These are phyloP conservation scores for Coptotermes formosanus DNA, from an alignment of 1,140 invertebrate species.

Conservation along the genomic window DNA sequence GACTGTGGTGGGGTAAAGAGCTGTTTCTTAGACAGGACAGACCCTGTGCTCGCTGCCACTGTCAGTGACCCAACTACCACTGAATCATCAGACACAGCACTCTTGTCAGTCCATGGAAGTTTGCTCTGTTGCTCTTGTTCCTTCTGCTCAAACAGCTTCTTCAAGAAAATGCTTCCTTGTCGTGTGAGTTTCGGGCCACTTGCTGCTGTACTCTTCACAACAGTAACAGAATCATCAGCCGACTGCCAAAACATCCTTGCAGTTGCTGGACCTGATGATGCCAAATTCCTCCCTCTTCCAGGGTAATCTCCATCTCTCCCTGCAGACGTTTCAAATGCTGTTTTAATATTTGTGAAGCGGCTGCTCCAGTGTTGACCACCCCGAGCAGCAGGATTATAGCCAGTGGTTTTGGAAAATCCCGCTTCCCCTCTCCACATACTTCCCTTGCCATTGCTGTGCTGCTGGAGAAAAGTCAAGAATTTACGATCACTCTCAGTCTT, in stretches of 20 bases:
- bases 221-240: slow-evolving; percentile 48
- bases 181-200: slow-evolving; percentile 46
- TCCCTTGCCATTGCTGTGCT: slow-evolving; percentile 50
- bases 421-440: not conserved
- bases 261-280: slow-evolving; percentile 44
- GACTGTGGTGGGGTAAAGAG: slow-evolving; percentile 31
- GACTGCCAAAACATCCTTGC: slow-evolving; percentile 59
- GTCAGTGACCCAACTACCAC: slow-evolving; percentile 50
- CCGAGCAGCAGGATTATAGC: slow-evolving; percentile 42
- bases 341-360: slow-evolving; percentile 81
- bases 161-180: slow-evolving; percentile 45
- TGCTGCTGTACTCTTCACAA: slow-evolving; percentile 27
- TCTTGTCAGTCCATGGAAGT: slow-evolving; percentile 41
- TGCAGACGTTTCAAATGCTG: slow-evolving; percentile 64
- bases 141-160: slow-evolving; percentile 47
- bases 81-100: slow-evolving; percentile 35
- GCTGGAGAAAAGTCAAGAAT: slow-evolving; percentile 78
- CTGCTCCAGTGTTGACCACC: slow-evolving; percentile 63
- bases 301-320: not conserved
- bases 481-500: slow-evolving; percentile 83
- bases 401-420: slow-evolving; percentile 31
- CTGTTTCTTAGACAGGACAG: slow-evolving; percentile 40
- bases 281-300: slow-evolving; percentile 36
- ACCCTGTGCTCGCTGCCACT: slow-evolving; percentile 42
- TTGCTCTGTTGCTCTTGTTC: slow-evolving; percentile 45